These are phyloP conservation scores for Clivina fossor DNA, from an alignment of 2,888 invertebrate genomes.

Conservation along the genomic window DNA sequence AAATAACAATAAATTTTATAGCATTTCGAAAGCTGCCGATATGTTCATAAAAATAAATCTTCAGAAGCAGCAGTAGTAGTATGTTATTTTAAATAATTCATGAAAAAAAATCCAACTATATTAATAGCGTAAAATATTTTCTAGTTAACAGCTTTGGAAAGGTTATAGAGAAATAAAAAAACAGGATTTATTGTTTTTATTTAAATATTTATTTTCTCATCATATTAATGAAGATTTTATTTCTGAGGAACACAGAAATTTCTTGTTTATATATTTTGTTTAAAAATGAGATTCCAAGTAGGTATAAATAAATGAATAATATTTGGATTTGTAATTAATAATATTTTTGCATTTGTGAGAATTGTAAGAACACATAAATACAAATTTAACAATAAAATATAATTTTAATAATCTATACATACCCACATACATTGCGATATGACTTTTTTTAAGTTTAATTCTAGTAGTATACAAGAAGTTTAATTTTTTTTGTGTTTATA, in stretches of 20 bases:
- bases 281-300: not conserved
- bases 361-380: slow-evolving; percentile 37
- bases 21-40: not conserved
- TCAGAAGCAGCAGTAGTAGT: slow-evolving; percentile 2
- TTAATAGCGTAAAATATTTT: slow-evolving; percentile 22
- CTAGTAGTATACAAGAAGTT: slow-evolving; percentile 33
- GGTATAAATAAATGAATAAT: slow-evolving; percentile 10
- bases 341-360: slow-evolving; percentile 29
- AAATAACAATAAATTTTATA: too few species aligned
- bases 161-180: slow-evolving; percentile 22
- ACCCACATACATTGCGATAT: slow-evolving; percentile 33
- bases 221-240: too few species aligned
- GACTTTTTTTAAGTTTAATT: slow-evolving; percentile 33
- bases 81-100: slow-evolving; percentile 25
- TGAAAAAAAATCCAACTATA: slow-evolving; percentile 25
- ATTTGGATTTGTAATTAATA: slow-evolving; percentile 22
- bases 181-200: slow-evolving; percentile 17
- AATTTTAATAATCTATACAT: slow-evolving; percentile 34
- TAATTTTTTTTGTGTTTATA: slow-evolving; percentile 31
- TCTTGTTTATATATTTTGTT: too few species aligned
- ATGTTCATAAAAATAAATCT: not conserved
- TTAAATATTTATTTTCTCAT: too few species aligned
- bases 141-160: slow-evolving; percentile 22
- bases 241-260: too few species aligned
- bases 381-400: slow-evolving; percentile 38